Base-by-base conservation (phyloP, 2,113 vertebrate genomes). In the Barnardius zonarius region DNA sequence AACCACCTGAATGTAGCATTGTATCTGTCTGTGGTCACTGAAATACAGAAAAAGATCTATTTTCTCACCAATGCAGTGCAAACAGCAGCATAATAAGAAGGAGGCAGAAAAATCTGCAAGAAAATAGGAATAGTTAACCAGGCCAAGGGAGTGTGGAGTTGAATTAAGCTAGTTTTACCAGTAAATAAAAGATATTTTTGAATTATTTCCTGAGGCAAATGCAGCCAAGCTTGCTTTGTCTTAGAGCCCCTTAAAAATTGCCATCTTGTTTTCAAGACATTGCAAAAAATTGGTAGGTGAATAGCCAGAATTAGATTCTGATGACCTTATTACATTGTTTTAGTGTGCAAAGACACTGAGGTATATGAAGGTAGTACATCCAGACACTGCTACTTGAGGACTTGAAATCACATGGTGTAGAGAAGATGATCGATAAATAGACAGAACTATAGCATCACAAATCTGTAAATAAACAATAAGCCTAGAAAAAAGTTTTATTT, bases 21-120 rank as follows among this genome's bases (percentile, higher is more conserved):
- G 6, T 10, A 28, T n/a, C 44, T 2, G 0, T 31, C 49, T 3
- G 0, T 62, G 17, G 33, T 77, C 37, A 52, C 27, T n/a, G 17
- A 80, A 91, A 74, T 62, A 52, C 0, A 83, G 66, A 55, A 88
- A 62, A 75, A 64, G 0, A 8, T 31, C 17, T 39, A 1, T 70
- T 81, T 89, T 89, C n/a, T 84, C 66, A 43, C 5, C 41, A 30
- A 43, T 44, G 17, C 14, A 81, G 27, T 37, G 62, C 30, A 62
- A 83, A 63, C 7, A 54, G 1, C 37, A 51, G 7, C 20, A 41
- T 63, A 44, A 61, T 35, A 13, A 46, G 68, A 64, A 86, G 52
- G 25, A 76, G 30, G 17, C 37, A 83, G 70, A 39, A 76, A 69
- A 73, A 83, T 73, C 63, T 91, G 23, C 12, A 43, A 3, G 7